Evolutionary conservation across 2,797 vertebrate species (phyloP).

Genomic region (Sparidentex hasta): DNA sequence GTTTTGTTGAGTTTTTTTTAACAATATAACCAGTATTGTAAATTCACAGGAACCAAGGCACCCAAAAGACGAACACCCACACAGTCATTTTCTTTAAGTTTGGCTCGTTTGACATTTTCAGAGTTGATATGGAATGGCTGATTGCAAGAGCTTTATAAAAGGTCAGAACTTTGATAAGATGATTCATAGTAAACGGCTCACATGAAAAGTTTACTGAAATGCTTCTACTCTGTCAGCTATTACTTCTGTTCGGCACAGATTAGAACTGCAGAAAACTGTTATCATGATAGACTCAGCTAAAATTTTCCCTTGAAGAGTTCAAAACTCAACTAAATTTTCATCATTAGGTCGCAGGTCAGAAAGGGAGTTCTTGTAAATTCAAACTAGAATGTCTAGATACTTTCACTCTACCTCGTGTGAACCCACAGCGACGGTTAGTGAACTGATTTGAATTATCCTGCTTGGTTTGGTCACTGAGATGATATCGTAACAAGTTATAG

Average conservation of each 20-base stretch:
- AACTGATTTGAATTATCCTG: not conserved
- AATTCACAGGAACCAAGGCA: not conserved
- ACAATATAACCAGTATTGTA: not conserved
- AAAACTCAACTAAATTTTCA: not conserved
- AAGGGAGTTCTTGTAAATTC: not conserved
- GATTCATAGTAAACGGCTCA: conserved; percentile 11
- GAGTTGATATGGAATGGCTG: conserved; percentile 22
- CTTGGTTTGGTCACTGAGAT: conserved; percentile 14
- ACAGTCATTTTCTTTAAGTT: not conserved
- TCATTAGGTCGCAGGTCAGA: not conserved
- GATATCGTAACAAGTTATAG: conserved; percentile 6
- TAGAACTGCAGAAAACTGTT: not conserved
- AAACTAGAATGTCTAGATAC: not conserved
- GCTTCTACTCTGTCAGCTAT: not conserved
- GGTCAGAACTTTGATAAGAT: conserved; percentile 34
- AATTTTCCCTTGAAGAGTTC: not conserved
- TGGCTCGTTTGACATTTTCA: conserved; percentile 36
- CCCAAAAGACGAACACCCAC: not conserved
- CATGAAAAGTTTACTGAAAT: conserved; percentile 19
- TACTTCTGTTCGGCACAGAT: not conserved
- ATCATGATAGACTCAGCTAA: not conserved
- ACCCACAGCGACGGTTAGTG: not conserved
- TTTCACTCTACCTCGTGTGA: not conserved
- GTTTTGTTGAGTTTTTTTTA: not conserved
- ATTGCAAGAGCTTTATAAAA: conserved; percentile 37